phyloP scores from a whole-genome alignment of 2,888 invertebrate species.

The Stomorhina lunata region DNA sequence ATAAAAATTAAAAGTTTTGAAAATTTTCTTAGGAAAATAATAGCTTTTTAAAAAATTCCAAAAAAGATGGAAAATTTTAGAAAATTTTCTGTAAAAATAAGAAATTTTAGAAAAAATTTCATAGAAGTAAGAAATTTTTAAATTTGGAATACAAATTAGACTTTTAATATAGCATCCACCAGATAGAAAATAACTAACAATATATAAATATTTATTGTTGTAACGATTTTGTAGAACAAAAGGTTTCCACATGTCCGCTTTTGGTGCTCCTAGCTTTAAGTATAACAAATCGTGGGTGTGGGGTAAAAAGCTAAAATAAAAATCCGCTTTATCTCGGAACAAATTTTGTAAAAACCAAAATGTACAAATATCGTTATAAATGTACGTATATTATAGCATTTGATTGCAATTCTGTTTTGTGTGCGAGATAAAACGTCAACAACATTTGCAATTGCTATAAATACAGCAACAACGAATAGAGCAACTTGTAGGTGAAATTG shows the following conservation, averaged over 20 bases:
- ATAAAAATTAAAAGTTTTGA: too few relatives aligned
- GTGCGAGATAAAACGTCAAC: constrained; percentile 38
- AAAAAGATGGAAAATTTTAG: too few relatives aligned
- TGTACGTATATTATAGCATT: background rate
- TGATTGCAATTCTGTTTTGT: constrained; percentile 26
- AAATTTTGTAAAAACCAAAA: background rate
- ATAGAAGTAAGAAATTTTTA: background rate
- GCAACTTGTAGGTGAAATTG: constrained; percentile 64
- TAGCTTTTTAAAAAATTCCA: too few relatives aligned
- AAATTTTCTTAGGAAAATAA: too few relatives aligned
- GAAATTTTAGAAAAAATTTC: too few relatives aligned
- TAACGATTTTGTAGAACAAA: background rate
- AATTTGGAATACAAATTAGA: background rate
- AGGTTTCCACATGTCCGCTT: constrained; percentile 32
- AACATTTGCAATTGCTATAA: background rate
- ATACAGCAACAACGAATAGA: background rate
- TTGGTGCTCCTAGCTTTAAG: background rate
- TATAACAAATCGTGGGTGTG: constrained; percentile 25
- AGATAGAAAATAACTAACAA: background rate
- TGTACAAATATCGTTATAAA: background rate
- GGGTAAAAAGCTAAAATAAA: background rate
- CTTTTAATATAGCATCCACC: background rate
- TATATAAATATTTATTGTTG: background rate
- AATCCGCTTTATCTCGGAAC: background rate
- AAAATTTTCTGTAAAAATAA: too few relatives aligned